Conservation (phyloP, 2,113 vertebrate genomes). For the Petromus typicus region DNA sequence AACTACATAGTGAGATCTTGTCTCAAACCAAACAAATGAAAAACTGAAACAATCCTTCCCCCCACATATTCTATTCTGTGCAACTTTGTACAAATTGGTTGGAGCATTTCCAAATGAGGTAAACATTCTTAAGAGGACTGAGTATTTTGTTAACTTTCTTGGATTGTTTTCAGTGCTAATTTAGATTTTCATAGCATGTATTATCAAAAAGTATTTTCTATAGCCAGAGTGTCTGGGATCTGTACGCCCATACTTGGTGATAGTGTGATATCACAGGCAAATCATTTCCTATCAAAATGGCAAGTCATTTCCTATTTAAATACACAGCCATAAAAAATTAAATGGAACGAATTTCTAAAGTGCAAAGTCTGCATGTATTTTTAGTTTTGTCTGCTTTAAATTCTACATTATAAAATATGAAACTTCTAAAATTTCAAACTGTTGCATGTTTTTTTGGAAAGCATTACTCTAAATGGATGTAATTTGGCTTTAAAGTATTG, state of each 20-base stretch:
- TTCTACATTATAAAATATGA: conserved; percentile 30
- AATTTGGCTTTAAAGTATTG: conserved; percentile 51
- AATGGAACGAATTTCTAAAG: conserved; percentile 5
- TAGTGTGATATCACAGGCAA: neutral
- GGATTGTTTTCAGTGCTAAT: conserved; percentile 6
- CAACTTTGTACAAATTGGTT: neutral
- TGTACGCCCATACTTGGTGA: neutral
- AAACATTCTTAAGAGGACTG: neutral
- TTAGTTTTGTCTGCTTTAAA: neutral
- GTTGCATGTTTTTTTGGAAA: conserved; percentile 46
- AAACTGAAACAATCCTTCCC: too few relatives aligned
- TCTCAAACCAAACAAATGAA: too few relatives aligned
- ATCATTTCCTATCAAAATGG: neutral
- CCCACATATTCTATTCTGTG: neutral
- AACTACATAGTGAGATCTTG: too few relatives aligned
- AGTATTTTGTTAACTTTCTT: neutral
- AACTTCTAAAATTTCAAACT: neutral
- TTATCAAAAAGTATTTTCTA: neutral
- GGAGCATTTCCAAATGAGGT: neutral
- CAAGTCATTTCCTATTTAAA: neutral
- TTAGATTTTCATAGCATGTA: neutral
- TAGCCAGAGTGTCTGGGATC: neutral
- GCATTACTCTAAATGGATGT: conserved; percentile 29
- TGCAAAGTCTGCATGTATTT: neutral
- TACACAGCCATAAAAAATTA: neutral